Evolutionary conservation across 2,888 invertebrate genomes (phyloP), one percentile per base, ranked within the genome.

Genomic region (Athetis lepigone): DNA sequence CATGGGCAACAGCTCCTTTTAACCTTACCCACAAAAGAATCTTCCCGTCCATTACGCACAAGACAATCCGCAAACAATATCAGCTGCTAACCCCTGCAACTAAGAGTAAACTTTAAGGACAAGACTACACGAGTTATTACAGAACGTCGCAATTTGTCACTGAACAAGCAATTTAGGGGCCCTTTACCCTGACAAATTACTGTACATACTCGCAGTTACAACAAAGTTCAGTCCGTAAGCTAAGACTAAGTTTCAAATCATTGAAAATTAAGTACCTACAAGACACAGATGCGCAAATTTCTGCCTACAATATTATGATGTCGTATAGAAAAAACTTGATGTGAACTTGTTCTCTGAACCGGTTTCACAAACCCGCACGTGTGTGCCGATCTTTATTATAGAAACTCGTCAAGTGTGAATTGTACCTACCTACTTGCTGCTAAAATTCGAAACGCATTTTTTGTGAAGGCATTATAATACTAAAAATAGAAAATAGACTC

Each of bases 121-220:
- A 71, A 46, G 58, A 42, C 65, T 57, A 37, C 59, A 66, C 54
- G 37, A 60, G 50, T 58, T 69, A 69, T 70, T 45, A 65, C 71
- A 56, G 40, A 60, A 25, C 45, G n/a, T 23, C 45, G 50, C 55
- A 72, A 70, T 70, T 60, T 51, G 67, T 67, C 72, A 72, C 60
- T 36, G 55, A 55, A 66, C 60, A 55, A 66, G 45, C 73, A 67
- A 70, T 70, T 72, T 66, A 39, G 50, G 45, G 50, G 37, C 39
- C 40, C 36, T 59, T 66, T 65, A 59, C 60, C 66, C 58, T 51
- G 45, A 70, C 66, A 65, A 65, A 71, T 71, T 59, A 65, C 71
- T 49, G 42, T 25, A 71, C 52, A 52, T 52, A 33, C 70, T 52
- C 42, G 23, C 13, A 70, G 25, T 70, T 61, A 54, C 23, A 42